Evolutionary conservation across 2,888 invertebrate species (phyloP).

Genomic region (Vesta saturnalis): DNA sequence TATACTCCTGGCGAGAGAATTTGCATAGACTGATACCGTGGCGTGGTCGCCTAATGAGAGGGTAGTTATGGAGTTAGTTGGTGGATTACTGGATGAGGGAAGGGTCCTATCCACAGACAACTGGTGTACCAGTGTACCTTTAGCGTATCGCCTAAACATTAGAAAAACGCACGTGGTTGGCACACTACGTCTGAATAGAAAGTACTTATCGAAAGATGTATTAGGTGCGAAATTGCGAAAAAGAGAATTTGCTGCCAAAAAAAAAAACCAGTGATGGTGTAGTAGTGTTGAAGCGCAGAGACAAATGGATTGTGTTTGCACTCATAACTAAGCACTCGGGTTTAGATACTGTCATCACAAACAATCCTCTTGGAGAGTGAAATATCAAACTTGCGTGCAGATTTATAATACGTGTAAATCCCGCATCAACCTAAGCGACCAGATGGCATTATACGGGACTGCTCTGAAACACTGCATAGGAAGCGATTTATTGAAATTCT

Average conservation of each 20-base stretch:
- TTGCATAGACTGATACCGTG: no score
- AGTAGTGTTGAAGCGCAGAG: slow-evolving; percentile 6
- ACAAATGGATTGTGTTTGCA: slow-evolving; percentile 2
- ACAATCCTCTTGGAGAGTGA: background rate
- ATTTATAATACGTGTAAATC: slow-evolving; percentile 33
- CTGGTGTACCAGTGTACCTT: slow-evolving; percentile 3
- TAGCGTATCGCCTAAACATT: background rate
- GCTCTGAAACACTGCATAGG: slow-evolving; percentile 24
- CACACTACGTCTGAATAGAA: no score
- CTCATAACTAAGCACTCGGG: slow-evolving; percentile 17
- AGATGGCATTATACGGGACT: slow-evolving; percentile 26
- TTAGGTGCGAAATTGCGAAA: background rate
- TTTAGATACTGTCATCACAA: background rate
- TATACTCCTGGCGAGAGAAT: no score
- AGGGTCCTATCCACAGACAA: slow-evolving; percentile 2
- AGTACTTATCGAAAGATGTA: no score
- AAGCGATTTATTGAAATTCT: slow-evolving; percentile 28
- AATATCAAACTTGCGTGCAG: slow-evolving; percentile 30
- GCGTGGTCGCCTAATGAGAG: no score
- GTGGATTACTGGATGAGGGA: background rate
- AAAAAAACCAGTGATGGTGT: no score
- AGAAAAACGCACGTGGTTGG: background rate
- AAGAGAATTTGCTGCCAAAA: background rate
- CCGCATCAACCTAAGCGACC: slow-evolving; percentile 33
- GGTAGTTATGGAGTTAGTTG: background rate